These are phyloP conservation scores for Oryzias celebensis DNA, from an alignment of 2,113 vertebrate genomes.

Conservation along the genomic window DNA sequence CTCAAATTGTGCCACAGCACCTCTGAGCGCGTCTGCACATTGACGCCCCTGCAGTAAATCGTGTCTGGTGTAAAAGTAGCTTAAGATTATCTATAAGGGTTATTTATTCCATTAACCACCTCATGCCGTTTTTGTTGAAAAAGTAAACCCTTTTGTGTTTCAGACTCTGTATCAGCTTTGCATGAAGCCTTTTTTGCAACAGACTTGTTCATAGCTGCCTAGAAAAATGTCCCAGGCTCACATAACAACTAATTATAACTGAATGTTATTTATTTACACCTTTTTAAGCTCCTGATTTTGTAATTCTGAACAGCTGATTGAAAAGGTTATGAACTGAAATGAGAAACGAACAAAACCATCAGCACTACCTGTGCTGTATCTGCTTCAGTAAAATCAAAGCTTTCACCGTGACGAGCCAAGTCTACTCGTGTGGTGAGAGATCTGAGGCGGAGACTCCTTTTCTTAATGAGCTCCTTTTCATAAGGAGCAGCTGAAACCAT, in stretches of 20 bases:
- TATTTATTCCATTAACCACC: too few relatives aligned
- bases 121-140: too few relatives aligned
- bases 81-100: too few relatives aligned
- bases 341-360: neutral
- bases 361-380: neutral
- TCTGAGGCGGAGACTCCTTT: neutral
- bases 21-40: too few relatives aligned
- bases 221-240: neutral
- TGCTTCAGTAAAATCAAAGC: neutral
- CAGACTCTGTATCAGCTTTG: too few relatives aligned
- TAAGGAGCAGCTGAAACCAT: neutral
- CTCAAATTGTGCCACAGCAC: too few relatives aligned
- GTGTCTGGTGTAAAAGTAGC: too few relatives aligned
- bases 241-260: neutral
- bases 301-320: neutral
- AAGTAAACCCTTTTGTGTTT: too few relatives aligned
- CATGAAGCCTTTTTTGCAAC: neutral
- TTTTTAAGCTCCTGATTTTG: neutral
- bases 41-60: too few relatives aligned
- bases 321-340: neutral
- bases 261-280: neutral
- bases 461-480: neutral
- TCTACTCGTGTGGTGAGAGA: neutral
- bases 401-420: neutral
- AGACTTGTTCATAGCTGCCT: neutral